Percentiles rank a stretch among this genome's conserved stretches.
Evolutionary conservation across 1,140 invertebrate genomes (phyloP).

Genomic region (Lucilia cuprina): DNA sequence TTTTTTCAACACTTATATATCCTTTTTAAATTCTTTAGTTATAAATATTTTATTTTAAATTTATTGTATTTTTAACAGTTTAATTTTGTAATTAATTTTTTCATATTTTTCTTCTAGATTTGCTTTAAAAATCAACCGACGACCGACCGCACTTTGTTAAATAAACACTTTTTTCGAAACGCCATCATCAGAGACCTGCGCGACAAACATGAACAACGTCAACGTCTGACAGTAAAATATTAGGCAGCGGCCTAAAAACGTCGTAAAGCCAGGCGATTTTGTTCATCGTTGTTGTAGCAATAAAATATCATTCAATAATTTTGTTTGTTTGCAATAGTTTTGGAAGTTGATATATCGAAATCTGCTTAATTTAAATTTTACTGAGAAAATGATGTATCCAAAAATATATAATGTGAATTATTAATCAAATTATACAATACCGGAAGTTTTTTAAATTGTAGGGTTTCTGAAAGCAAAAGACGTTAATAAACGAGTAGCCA

Average conservation of each 20-base stretch:
- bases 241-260: no score
- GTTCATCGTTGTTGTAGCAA: no score
- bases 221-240: background rate
- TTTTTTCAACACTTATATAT: background rate
- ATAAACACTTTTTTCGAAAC: slow-evolving; percentile 12
- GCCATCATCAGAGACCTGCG: background rate
- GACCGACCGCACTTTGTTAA: background rate
- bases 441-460: no score
- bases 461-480: no score
- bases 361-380: no score
- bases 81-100: background rate
- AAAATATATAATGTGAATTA: no score
- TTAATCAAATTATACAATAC: no score
- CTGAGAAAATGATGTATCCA: no score
- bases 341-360: no score
- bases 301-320: no score
- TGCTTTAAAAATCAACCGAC: background rate
- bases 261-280: no score
- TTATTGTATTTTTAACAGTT: background rate
- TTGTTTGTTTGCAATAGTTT: no score
- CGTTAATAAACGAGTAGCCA: background rate
- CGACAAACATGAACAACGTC: background rate
- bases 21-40: background rate
- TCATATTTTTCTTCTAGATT: background rate
- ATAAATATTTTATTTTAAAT: background rate